Evolutionary conservation across 2,888 invertebrate genomes (phyloP).

Genomic region (Blastobasis adustella): DNA sequence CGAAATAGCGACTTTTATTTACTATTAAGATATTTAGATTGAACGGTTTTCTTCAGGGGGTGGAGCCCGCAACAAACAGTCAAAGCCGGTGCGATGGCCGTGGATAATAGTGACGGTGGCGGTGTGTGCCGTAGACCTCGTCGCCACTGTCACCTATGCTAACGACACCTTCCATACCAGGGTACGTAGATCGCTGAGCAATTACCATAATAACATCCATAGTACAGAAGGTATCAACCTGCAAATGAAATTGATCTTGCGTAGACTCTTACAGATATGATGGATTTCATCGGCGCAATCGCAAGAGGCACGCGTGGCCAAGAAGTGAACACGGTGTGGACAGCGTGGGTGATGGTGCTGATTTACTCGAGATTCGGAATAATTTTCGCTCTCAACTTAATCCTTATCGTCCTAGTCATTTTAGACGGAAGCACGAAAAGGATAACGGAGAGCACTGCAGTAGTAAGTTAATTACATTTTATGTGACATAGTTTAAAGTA

Average conservation of each 20-base stretch:
- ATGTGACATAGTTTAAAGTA: not conserved
- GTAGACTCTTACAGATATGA: slow-evolving; percentile 44
- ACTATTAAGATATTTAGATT: no score
- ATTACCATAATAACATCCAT: no score
- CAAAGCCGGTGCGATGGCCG: slow-evolving; percentile 45
- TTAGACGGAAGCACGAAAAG: slow-evolving; percentile 34
- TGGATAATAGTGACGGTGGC: slow-evolving; percentile 44
- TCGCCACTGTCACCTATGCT: slow-evolving; percentile 42
- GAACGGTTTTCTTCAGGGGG: slow-evolving; percentile 29
- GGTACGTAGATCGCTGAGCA: slow-evolving; percentile 20
- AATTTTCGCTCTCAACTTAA: slow-evolving; percentile 62
- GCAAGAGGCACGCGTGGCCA: slow-evolving; percentile 36
- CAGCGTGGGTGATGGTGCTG: slow-evolving; percentile 59
- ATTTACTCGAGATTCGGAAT: slow-evolving; percentile 59
- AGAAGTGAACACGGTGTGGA: slow-evolving; percentile 36
- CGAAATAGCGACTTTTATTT: no score
- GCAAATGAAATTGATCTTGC: no score
- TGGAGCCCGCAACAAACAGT: slow-evolving; percentile 32
- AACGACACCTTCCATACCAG: slow-evolving; percentile 54
- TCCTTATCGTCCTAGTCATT: slow-evolving; percentile 38
- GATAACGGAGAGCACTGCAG: slow-evolving; percentile 14
- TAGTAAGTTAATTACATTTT: slow-evolving; percentile 22
- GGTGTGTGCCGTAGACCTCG: slow-evolving; percentile 35
- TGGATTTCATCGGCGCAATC: slow-evolving; percentile 42
- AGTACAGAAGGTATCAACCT: no score